Percentiles rank a stretch among this genome's conserved stretches.
Evolutionary conservation across 1,140 invertebrate genomes (phyloP).

Genomic region (Limonius californicus): DNA sequence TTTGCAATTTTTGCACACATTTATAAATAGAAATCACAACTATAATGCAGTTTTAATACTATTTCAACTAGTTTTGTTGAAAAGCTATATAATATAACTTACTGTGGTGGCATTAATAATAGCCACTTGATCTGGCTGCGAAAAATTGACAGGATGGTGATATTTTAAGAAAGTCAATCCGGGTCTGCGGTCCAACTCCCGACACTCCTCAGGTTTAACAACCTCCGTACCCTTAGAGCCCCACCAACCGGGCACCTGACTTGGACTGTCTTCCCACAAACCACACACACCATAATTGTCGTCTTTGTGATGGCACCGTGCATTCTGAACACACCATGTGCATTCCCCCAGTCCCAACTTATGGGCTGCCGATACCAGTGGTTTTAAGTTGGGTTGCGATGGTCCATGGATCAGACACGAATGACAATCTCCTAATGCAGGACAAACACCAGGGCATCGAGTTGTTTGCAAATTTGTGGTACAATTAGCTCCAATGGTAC

Average conservation of each 20-base stretch:
- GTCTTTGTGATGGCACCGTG: constrained; percentile 81
- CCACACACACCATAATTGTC: constrained; percentile 81
- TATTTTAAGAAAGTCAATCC: constrained; percentile 88
- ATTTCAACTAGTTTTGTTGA: too few species aligned
- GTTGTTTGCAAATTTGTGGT: constrained; percentile 85
- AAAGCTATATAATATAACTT: too few species aligned
- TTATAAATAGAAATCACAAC: neutral
- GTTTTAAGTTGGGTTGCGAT: constrained; percentile 34
- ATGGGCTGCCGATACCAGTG: constrained; percentile 64
- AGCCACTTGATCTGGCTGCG: constrained; percentile 78
- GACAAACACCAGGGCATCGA: constrained; percentile 84
- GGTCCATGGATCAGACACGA: constrained; percentile 77
- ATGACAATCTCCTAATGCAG: constrained; percentile 80
- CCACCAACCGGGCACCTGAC: constrained; percentile 85
- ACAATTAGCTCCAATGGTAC: constrained; percentile 75
- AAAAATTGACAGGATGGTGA: constrained; percentile 77
- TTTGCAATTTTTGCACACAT: neutral
- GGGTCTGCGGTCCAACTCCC: constrained; percentile 72
- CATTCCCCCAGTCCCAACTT: constrained; percentile 73
- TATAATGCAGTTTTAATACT: neutral
- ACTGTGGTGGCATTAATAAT: constrained; percentile 78
- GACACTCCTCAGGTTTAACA: constrained; percentile 71
- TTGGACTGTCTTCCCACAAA: constrained; percentile 66
- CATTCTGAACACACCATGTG: constrained; percentile 91
- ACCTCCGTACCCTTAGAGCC: constrained; percentile 77